Base-by-base conservation (phyloP, 2,113 vertebrate genomes). In the Phoenicopterus ruber region DNA sequence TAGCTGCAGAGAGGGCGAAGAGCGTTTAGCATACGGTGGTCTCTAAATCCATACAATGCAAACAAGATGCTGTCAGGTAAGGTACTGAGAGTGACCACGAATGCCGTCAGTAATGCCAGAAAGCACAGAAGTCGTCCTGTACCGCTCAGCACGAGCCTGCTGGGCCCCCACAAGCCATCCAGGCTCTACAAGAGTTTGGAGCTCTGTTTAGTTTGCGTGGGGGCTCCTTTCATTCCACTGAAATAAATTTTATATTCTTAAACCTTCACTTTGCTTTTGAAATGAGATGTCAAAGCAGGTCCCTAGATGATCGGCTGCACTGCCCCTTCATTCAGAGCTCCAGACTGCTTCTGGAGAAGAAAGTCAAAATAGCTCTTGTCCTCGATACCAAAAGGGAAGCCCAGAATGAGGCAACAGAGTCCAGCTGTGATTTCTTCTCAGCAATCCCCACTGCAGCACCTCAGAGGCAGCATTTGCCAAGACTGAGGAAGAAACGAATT, bases 1-100 rank as follows among this genome's bases (percentile, higher is more conserved):
- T 26, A 99, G 98, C 99, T 99, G 86, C 24, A 65, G 52, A 58
- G 66, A 74, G 40, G 66, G 16, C 36, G 50, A 34, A 66, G 17
- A 50, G 17, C 9, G 0, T 62, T 93, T 31, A 72, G 28, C 20
- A 29, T 6, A 19, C 3, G 4, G 10, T 12, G 2, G 5, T 38
- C 57, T 69, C 40, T 32, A 71, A 71, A 72, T 7, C 21, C 25
- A 5, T 8, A 58, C 26, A 38, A 36, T 1, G 9, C 69, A 88
- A 59, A 73, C 29, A 47, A 32, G 28, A 46, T 21, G 34, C 26
- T 81, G 5, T 6, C 16, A 59, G n/a, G 38, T 29, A 24, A 54
- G 3, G 11, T 42, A 67, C 26, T 19, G 25, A 63, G 71, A 44
- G 44, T 3, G 10, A 74, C 40, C 61, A 76, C 2, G 0, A 82